Evolutionary conservation across 2,888 invertebrate genomes (phyloP), one percentile per base, ranked within the genome.

Genomic region (Mesoligia furuncula): DNA sequence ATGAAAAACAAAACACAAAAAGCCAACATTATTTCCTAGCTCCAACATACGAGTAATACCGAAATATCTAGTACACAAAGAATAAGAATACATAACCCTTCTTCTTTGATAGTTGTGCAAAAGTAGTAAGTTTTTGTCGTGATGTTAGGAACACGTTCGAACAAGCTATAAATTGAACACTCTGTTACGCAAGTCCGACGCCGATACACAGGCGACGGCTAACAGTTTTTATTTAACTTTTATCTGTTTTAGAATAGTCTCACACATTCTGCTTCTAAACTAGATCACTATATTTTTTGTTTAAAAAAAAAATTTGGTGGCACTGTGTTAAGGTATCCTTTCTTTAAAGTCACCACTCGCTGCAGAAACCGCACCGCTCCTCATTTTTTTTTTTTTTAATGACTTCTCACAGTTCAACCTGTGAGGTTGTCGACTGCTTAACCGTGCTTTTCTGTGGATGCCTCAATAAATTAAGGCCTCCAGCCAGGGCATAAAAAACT

Each of bases 171-270:
- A 83, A 87, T 87, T 79, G 81, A 85, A 79, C 77, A 62, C 69
- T 73, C 42, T 70, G 80, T 82, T 84, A 87, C 84, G 76, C 85
- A 82, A 87, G 79, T 72, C 70, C 64, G 54, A 42, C 64, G 77
- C 70, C 85, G 79, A 88, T 81, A 88, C 89, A 77, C 67, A 77
- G 65, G 62, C 77, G 71, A 59, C 72, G 75, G 73, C 81, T 79
- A 80, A 79, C 87, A 76, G 87, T 88, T 87, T 88, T 88, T 88
- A 87, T 87, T 85, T 87, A 84, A 88, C 77, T 87, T 87, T 78
- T 73, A 73, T 75, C 39, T 71, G 69, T 84, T 85, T 85, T 85
- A 77, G 69, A 72, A 42, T 48, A 5, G 75, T 71, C 86, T 84
- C 87, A 87, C 80, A 84, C 67, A 20, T 20, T 61, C 39, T 27